Evolutionary conservation across 2,113 vertebrate species (phyloP).

Genomic region (Abramis brama): DNA sequence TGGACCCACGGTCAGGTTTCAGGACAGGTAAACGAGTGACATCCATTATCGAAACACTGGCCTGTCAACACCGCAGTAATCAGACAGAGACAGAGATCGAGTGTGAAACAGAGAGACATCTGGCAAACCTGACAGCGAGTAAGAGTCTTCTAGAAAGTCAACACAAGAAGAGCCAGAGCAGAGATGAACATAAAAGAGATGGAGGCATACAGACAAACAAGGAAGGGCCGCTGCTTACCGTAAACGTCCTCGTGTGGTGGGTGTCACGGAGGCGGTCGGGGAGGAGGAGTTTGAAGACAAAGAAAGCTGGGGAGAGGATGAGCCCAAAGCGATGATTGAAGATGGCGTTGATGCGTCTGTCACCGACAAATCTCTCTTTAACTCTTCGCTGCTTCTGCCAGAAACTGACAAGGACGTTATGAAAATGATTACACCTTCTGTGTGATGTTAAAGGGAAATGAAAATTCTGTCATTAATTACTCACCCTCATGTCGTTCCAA

Average conservation of each 20-base stretch:
- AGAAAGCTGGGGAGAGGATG: constrained; percentile 81
- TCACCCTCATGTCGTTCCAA: not conserved
- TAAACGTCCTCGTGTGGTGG: constrained; percentile 82
- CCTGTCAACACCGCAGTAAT: constrained; percentile 19
- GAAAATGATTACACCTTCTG: not conserved
- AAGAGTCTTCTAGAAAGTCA: constrained; percentile 10
- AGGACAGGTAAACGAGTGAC: constrained; percentile 23
- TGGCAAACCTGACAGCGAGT: not conserved
- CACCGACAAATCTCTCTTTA: constrained; percentile 81
- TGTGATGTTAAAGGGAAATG: not conserved
- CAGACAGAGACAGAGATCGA: constrained; percentile 4
- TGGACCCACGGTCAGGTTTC: constrained; percentile 27
- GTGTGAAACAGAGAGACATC: not conserved
- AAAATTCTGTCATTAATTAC: not conserved
- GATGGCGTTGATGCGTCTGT: constrained; percentile 77
- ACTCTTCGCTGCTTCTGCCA: constrained; percentile 85
- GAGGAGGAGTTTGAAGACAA: constrained; percentile 76
- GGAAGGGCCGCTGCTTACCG: constrained; percentile 68
- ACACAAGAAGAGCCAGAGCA: constrained; percentile 26
- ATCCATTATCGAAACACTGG: constrained; percentile 22
- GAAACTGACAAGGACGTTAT: constrained; percentile 70
- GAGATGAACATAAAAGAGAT: not conserved
- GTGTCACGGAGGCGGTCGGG: constrained; percentile 83
- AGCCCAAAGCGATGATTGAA: constrained; percentile 80
- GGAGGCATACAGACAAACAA: not conserved